These are phyloP conservation scores for Galerucella calmariensis DNA, from an alignment of 2,888 invertebrate genomes.

Conservation along the genomic window DNA sequence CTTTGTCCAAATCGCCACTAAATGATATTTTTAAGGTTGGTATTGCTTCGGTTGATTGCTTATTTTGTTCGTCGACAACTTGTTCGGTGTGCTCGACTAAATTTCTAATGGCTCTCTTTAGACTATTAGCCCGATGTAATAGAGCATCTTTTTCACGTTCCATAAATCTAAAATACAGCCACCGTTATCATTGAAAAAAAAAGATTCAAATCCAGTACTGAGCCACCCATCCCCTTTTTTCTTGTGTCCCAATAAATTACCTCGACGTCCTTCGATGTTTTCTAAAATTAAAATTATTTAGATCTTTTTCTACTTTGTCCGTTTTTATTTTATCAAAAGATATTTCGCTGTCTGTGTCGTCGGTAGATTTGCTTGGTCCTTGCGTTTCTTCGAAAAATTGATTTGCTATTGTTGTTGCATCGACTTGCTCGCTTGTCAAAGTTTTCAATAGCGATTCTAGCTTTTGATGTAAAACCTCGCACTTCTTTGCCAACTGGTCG, in stretches of 20 bases:
- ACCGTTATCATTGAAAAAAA: not conserved
- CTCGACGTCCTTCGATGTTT: slow-evolving; percentile 63
- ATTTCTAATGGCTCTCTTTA: slow-evolving; percentile 83
- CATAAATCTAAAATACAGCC: slow-evolving; percentile 60
- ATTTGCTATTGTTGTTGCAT: slow-evolving; percentile 51
- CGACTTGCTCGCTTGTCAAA: slow-evolving; percentile 75
- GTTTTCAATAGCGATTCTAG: slow-evolving; percentile 79
- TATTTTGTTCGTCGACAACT: slow-evolving; percentile 72
- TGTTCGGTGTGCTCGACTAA: slow-evolving; percentile 84
- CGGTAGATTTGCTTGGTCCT: slow-evolving; percentile 47
- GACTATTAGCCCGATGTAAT: slow-evolving; percentile 79
- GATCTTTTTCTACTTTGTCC: slow-evolving; percentile 63
- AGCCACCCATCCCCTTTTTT: not conserved
- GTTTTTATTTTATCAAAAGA: slow-evolving; percentile 61
- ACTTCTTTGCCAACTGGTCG: slow-evolving; percentile 74
- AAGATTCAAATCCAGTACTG: no score
- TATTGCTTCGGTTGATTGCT: slow-evolving; percentile 54
- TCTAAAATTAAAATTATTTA: slow-evolving; percentile 64
- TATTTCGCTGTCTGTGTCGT: slow-evolving; percentile 63
- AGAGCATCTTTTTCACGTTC: slow-evolving; percentile 70
- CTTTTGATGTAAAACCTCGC: slow-evolving; percentile 80
- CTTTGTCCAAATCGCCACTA: slow-evolving; percentile 57
- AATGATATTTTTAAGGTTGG: slow-evolving; percentile 60
- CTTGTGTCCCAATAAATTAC: slow-evolving; percentile 52
- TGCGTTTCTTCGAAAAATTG: slow-evolving; percentile 46